A percentile compares a stretch with the other conserved stretches of the same genome.
These are phyloP conservation scores for Pangasius djambal DNA, from an alignment of 2,797 vertebrate genomes.

Conservation along the genomic window DNA sequence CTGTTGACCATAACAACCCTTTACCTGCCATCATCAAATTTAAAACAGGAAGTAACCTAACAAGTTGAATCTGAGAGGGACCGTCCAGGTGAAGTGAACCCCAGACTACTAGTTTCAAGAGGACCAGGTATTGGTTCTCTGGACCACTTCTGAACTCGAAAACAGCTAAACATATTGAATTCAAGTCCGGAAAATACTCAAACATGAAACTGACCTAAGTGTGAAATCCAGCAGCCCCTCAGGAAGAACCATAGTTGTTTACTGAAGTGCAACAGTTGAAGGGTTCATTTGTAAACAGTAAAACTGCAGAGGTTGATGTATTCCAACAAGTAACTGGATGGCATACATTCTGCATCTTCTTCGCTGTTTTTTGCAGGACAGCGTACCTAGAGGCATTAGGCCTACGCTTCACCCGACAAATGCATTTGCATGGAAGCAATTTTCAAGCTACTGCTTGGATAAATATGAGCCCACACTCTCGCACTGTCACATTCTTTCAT, in stretches of 20 bases:
- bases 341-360: conserved; percentile 21
- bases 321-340: conserved; percentile 17
- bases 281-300: conserved; percentile 4
- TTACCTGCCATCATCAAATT: neutral
- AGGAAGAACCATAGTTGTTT: neutral
- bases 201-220: neutral
- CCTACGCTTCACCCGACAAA: conserved; percentile 47
- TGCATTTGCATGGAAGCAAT: conserved; percentile 57
- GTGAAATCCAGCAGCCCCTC: neutral
- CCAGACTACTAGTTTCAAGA: neutral
- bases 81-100: neutral
- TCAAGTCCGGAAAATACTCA: neutral
- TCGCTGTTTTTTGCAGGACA: neutral
- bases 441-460: conserved; percentile 55
- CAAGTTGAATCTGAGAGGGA: neutral
- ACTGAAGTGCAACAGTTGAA: neutral
- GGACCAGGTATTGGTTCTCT: neutral
- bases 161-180: neutral
- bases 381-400: conserved; percentile 40
- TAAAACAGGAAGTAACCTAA: neutral
- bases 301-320: conserved; percentile 11
- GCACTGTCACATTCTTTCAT: conserved; percentile 56
- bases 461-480: conserved; percentile 52
- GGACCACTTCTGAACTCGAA: neutral
- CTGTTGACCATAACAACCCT: neutral